phyloP scores from a whole-genome alignment of 2,797 vertebrate species.

The Halcyon smyrnensis region DNA sequence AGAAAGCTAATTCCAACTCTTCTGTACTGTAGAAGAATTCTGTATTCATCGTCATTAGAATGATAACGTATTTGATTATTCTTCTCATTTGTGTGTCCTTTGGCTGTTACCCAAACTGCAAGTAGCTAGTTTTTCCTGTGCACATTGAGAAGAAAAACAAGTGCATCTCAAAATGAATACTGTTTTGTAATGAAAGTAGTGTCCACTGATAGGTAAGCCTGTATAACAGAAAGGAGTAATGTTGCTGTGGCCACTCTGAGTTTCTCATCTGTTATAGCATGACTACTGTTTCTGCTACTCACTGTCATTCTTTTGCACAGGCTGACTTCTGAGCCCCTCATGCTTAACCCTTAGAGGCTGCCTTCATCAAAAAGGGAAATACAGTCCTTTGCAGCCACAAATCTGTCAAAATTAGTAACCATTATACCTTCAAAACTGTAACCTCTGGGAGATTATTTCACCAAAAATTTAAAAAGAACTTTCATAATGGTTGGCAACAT shows the following conservation, averaged over 20 bases:
- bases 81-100: neutral
- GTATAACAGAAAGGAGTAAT: neutral
- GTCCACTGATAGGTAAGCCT: neutral
- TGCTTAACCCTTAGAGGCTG: neutral
- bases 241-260: neutral
- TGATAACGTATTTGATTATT: neutral
- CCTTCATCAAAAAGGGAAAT: neutral
- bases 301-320: neutral
- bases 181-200: neutral
- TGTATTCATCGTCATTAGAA: neutral
- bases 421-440: neutral
- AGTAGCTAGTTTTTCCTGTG: neutral
- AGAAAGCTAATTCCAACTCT: neutral
- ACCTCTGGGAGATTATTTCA: neutral
- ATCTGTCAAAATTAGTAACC: slow-evolving; percentile 41
- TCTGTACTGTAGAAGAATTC: neutral
- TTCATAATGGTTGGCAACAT: neutral
- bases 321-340: neutral
- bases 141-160: neutral
- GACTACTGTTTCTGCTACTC: neutral
- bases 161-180: neutral
- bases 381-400: neutral
- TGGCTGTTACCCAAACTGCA: neutral
- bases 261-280: neutral
- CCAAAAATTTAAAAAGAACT: neutral